Evolutionary conservation across 1,140 invertebrate genomes (phyloP), one percentile per base, ranked within the genome.

Genomic region (Telenomus remus): DNA sequence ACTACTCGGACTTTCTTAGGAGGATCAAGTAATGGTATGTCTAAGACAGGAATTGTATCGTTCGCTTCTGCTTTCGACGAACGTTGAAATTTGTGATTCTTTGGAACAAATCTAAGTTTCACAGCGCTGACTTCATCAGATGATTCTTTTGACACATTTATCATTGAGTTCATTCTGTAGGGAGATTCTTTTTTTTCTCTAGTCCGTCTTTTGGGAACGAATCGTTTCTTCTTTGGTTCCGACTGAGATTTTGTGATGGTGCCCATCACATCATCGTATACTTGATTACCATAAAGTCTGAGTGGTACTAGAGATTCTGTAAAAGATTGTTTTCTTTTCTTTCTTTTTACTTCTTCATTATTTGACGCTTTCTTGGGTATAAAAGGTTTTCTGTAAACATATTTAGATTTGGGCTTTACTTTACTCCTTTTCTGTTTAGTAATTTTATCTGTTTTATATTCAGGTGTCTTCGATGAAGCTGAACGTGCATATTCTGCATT

Each of bases 241-340:
- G 3, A 39, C 9, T 39, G 19, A 2, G 60, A 78, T 65, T 84
- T 83, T 55, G 82, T 81, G 5, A 88, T 88, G 1, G 79, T 87
- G 0, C 83, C 86, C 86, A 88, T 87, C 0, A 88, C 86, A 49
- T 87, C 86, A 27, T 87, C 83, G 54, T 88, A 88, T 5, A 88
- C 85, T 15, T 86, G 79, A 14, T 75, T 75, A 12, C 71, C 71
- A 33, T 78, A 78, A 8, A 71, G 42, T 11, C 39, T 13, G 12
- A 74, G 27, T 19, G 70, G 76, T 14, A 73, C 55, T 12, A 77
- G 64, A 9, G 48, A 27, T 27, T 54, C 57, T n/a, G n/a, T n/a
- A n/a, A n/a, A n/a, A n/a, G n/a, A 34, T 76, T 46, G n/a, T 51
- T 59, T 14, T 59, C n/a, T 4, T 12, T 0, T 44, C 35, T 43